A percentile compares a stretch with the other conserved stretches of the same genome.
Evolutionary conservation across 1,140 invertebrate genomes (phyloP).

Genomic region (Colletes gigas): DNA sequence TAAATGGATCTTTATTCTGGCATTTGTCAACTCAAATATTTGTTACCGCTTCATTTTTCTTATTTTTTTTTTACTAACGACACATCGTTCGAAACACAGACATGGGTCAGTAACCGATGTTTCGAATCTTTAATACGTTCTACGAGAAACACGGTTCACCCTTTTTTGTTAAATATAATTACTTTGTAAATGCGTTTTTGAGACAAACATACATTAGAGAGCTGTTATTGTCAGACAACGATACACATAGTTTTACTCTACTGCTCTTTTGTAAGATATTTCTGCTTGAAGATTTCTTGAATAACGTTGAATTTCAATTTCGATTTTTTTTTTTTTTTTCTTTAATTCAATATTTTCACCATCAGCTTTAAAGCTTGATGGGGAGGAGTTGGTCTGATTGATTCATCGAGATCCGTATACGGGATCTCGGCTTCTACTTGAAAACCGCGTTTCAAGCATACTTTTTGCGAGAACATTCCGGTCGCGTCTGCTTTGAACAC

Average conservation of each 20-base stretch:
- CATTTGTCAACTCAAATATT: constrained; percentile 34
- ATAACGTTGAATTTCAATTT: neutral
- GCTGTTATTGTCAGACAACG: constrained; percentile 75
- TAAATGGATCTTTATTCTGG: constrained; percentile 32
- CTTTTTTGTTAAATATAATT: constrained; percentile 48
- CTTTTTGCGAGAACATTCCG: constrained; percentile 88
- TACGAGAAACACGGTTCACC: constrained; percentile 46
- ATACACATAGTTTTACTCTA: constrained; percentile 71
- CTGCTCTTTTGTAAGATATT: constrained; percentile 49
- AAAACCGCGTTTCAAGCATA: constrained; percentile 86
- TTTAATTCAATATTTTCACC: constrained; percentile 78
- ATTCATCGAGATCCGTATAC: constrained; percentile 84
- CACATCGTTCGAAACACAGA: constrained; percentile 47
- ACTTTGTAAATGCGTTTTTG: constrained; percentile 51
- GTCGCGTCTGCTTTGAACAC: constrained; percentile 90
- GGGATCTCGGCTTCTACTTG: constrained; percentile 83
- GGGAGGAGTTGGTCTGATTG: constrained; percentile 83
- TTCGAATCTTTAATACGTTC: constrained; percentile 47
- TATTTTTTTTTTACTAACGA: constrained; percentile 16
- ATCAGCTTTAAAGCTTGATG: constrained; percentile 85
- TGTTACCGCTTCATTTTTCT: constrained; percentile 8
- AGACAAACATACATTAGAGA: constrained; percentile 67
- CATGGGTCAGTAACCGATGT: constrained; percentile 36
- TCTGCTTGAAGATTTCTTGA: constrained; percentile 1
- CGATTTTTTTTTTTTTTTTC: constrained; percentile 35